phyloP scores from a whole-genome alignment of 1,140 invertebrate species.

The Sminthurides bifidus region DNA sequence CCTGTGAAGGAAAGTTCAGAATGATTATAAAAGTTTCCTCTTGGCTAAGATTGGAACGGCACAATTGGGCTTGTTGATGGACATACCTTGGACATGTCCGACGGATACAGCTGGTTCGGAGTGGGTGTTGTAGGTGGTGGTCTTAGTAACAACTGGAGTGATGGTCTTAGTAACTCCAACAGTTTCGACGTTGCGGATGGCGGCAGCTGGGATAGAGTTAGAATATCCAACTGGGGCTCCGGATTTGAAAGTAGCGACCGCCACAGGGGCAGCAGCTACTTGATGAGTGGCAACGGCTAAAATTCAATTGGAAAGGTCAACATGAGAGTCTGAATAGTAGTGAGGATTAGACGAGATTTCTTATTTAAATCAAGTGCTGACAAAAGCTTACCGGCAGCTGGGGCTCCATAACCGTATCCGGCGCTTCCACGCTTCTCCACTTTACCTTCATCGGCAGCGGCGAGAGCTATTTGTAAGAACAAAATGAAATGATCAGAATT shows the following conservation, averaged over 20 bases:
- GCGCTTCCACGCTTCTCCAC: slow-evolving; percentile 8
- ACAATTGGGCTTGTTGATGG: too few species aligned
- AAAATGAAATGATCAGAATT: neutral
- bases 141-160: slow-evolving; percentile 30
- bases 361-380: neutral
- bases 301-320: neutral
- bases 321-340: neutral
- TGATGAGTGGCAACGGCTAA: slow-evolving; percentile 1
- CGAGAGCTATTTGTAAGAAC: slow-evolving; percentile 1
- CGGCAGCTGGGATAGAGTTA: slow-evolving; percentile 23
- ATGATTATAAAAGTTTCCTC: neutral
- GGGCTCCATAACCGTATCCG: slow-evolving; percentile 5
- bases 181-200: slow-evolving; percentile 28
- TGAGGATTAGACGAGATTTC: neutral
- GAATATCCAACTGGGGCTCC: slow-evolving; percentile 5
- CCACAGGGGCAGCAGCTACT: neutral
- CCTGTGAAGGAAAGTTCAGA: slow-evolving; percentile 9
- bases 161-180: slow-evolving; percentile 30
- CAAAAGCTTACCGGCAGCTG: neutral
- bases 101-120: slow-evolving; percentile 28
- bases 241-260: slow-evolving; percentile 3
- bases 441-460: neutral
- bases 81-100: too few species aligned
- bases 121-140: slow-evolving; percentile 21
- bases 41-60: too few species aligned